These are phyloP conservation scores for Pocillopora grandis DNA, from an alignment of 92 coral and sea anemone species.

Conservation along the genomic window DNA sequence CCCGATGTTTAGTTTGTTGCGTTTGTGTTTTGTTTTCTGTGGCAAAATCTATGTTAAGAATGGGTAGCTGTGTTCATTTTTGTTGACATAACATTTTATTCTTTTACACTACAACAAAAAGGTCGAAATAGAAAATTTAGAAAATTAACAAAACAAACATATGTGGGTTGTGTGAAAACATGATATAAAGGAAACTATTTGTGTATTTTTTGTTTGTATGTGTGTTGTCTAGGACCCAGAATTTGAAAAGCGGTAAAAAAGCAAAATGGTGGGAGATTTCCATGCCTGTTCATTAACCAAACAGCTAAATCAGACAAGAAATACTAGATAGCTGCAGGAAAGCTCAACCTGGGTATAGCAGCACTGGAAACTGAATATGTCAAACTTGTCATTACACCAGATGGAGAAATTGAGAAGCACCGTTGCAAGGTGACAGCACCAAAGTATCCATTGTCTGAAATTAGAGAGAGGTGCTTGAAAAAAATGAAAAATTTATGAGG, in stretches of 20 bases:
- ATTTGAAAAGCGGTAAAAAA: slow-evolving; percentile 37
- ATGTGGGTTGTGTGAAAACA: too few species aligned
- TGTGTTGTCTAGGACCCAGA: slow-evolving; percentile 10
- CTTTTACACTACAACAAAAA: too few species aligned
- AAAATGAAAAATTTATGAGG: not conserved
- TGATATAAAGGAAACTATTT: too few species aligned
- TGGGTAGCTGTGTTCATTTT: too few species aligned
- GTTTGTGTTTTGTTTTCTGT: too few species aligned
- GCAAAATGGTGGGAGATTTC: slow-evolving; percentile 46
- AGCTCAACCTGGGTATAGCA: slow-evolving; percentile 26
- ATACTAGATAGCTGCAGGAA: slow-evolving; percentile 22
- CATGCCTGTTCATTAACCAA: slow-evolving; percentile 29
- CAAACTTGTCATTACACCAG: slow-evolving; percentile 40
- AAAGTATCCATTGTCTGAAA: slow-evolving; percentile 30
- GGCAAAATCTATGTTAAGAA: too few species aligned
- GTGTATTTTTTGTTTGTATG: too few species aligned
- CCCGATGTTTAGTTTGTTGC: too few species aligned
- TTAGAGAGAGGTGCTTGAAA: slow-evolving; percentile 8
- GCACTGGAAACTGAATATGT: slow-evolving; percentile 26
- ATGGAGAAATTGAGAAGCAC: slow-evolving; percentile 42
- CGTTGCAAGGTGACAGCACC: slow-evolving; percentile 10
- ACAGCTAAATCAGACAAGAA: not conserved
- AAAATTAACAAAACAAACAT: not conserved
- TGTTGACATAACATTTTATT: too few species aligned
- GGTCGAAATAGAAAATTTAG: too few species aligned